Base-by-base conservation (phyloP, 2,888 invertebrate species). In the Parapristionchus giblindavisi region DNA sequence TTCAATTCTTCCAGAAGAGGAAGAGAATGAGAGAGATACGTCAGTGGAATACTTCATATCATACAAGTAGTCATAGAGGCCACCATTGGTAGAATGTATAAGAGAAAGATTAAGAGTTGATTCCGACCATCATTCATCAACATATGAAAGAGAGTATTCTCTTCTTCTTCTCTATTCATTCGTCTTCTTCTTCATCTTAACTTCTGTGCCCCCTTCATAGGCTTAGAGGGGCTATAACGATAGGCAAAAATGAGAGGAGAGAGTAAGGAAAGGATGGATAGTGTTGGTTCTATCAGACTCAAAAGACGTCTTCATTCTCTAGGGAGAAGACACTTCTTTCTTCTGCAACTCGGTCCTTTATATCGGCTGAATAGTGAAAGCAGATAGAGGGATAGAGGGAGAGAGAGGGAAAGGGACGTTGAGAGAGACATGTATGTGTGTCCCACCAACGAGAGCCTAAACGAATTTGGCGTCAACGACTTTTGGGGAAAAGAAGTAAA, bases 71-170 rank as follows among this genome's bases (percentile, higher is more conserved):
- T 29, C 6, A n/a, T 29, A 17, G 60, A 24, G 63, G 40, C 43
- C 29, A 34, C 29, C 43, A 65, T 36, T 60, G 63, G 43, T 29
- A 43, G 63, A 21, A 34, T 36, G 60, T 36, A 61, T n/a, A 38
- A 32, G 34, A 21, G 61, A 36, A 21, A 40, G 17, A 34, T 27
- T 6, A 21, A 29, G 61, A 24, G 3, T 3, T 27, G 32, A 43
- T 43, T 48, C 40, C 63, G 48, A 29, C 43, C 29, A 56, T 27
- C 56, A n/a, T n/a, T n/a, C 63, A 65, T 4, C 63, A 65, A 43
- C 63, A 43, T 43, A 43, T 65, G 63, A 65, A 43, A 40, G 43
- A 24, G n/a, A n/a, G n/a, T n/a, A 14, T 43, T 43, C 43, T 17
- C 43, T 14, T 43, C 43, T 8, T 43, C 11, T 43, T 8, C 11